Base-by-base conservation (phyloP, 2,888 invertebrate genomes). In the Cybosia mesomella region DNA sequence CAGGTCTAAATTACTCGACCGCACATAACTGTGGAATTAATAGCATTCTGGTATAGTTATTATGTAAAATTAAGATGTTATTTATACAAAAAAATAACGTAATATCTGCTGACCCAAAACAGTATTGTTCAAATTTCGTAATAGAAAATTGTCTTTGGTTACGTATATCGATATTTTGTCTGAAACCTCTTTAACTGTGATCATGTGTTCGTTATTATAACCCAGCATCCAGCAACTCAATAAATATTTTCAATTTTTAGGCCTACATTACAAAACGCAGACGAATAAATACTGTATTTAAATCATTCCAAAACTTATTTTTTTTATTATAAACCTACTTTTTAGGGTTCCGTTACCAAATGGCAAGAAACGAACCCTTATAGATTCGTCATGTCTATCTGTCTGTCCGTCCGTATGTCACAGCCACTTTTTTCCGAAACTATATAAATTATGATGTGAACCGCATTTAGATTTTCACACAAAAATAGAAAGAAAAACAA, bases 11-110 rank as follows among this genome's bases (percentile, higher is more conserved):
- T 75, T 71, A 76, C 70, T 73, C 75, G 72, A 66, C 67, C 73
- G 63, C 73, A 72, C 68, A 70, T 68, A 75, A 79, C 69, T 64
- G 65, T 73, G 74, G 71, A 76, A 67, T 80, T 76, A 83, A 79
- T 66, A 43, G 65, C 71, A 72, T 76, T 74, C 81, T 66, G 70
- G 63, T 61, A 11, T 53, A 55, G 39, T 39, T 60, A 67, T 81
- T 81, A 75, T 75, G 74, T 71, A 72, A 74, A 73, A 67, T 72
- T 70, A 34, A 55, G 64, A 77, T 75, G 39, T 71, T 69, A 73
- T 72, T 80, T 32, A 36, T 67, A 66, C 4, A 64, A 60, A 63
- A 70, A 71, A 63, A 70, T 70, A 67, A 22, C 34, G 43, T 57
- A 67, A 67, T 77, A 70, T 68, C 59, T 24, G 15, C 63, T 70